Conservation (phyloP, 1,140 invertebrate species). For the Muscidifurax raptorellus region DNA sequence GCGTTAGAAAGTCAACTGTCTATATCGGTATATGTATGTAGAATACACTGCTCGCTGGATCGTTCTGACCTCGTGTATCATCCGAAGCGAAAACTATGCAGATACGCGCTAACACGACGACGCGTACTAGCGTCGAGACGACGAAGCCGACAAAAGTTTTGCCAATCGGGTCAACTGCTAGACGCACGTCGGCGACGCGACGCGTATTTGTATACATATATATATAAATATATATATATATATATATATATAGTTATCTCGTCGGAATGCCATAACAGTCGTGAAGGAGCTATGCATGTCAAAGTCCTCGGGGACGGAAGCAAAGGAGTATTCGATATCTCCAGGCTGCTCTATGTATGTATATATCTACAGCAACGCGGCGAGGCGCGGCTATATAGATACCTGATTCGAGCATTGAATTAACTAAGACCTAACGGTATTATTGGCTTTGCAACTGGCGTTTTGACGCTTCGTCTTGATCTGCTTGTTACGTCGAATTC, state of each 20-base stretch:
- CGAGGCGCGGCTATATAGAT: not conserved
- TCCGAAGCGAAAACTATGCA: constrained; percentile 24
- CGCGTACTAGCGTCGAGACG: not conserved
- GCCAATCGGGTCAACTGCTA: constrained; percentile 7
- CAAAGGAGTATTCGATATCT: constrained; percentile 14
- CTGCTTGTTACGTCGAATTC: no score
- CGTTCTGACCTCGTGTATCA: not conserved
- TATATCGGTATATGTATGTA: not conserved
- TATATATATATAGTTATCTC: not conserved
- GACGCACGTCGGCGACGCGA: not conserved
- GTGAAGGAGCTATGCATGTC: not conserved
- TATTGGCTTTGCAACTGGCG: not conserved
- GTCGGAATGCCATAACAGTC: constrained; percentile 24
- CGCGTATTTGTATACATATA: no score
- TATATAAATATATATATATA: not conserved
- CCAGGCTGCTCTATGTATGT: not conserved
- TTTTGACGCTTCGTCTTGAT: no score
- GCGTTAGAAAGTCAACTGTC: not conserved
- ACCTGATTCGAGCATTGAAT: not conserved
- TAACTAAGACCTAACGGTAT: not conserved
- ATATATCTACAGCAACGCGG: not conserved
- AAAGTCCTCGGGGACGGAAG: not conserved
- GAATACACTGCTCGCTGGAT: not conserved
- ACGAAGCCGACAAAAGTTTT: constrained; percentile 4
- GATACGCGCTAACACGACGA: not conserved